Evolutionary conservation across 2,113 vertebrate genomes (phyloP).

Genomic region (Plectropomus leopardus): DNA sequence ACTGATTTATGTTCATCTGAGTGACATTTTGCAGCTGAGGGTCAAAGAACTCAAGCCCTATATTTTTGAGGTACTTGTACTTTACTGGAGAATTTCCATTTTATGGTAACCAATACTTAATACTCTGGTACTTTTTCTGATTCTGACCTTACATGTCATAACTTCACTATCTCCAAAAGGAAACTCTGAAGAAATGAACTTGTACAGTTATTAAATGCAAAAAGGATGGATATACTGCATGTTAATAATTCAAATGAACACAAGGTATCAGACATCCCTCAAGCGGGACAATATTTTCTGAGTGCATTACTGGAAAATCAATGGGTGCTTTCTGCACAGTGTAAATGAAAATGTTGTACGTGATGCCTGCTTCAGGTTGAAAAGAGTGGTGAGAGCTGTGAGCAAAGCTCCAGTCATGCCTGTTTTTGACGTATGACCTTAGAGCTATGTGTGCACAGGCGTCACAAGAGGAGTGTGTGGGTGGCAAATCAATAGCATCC

Average conservation of each 20-base stretch:
- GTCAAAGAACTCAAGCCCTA: no score
- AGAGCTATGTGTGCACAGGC: slow-evolving; percentile 59
- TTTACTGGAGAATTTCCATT: no score
- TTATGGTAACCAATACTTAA: no score
- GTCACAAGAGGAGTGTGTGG: slow-evolving; percentile 79
- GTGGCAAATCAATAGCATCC: slow-evolving; percentile 75
- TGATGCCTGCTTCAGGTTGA: slow-evolving; percentile 1
- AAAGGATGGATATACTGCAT: background rate
- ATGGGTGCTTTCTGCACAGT: slow-evolving; percentile 13
- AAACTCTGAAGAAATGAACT: background rate
- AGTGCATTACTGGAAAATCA: slow-evolving; percentile 24
- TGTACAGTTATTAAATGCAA: background rate
- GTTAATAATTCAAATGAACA: slow-evolving; percentile 23
- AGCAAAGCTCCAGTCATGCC: slow-evolving; percentile 51
- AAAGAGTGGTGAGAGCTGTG: slow-evolving; percentile 1
- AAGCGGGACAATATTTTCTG: slow-evolving; percentile 11
- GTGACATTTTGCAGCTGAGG: no score
- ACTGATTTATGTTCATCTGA: no score
- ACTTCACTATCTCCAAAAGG: background rate
- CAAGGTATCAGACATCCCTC: background rate
- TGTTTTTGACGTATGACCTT: slow-evolving; percentile 59
- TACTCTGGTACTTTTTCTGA: no score
- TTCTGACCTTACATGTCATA: background rate
- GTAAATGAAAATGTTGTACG: slow-evolving; percentile 8
- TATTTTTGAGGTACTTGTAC: no score